Evolutionary conservation across 2,113 vertebrate genomes (phyloP), one percentile per base, ranked within the genome.

Genomic region (Phalacrocorax aristotelis): DNA sequence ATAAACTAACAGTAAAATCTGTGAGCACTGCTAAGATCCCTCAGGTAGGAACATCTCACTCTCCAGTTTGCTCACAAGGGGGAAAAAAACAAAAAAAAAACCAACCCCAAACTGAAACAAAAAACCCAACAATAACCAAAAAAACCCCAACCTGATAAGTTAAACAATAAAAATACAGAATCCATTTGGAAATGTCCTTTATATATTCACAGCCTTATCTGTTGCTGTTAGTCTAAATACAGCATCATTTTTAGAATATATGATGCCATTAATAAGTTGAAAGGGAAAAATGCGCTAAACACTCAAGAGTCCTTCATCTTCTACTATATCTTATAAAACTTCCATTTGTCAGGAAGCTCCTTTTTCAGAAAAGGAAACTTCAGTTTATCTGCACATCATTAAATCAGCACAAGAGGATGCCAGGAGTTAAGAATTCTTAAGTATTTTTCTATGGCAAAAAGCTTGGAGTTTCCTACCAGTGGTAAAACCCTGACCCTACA

Each of bases 241-340:
- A 98, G 97, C 96, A 98, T 97, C 97, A 97, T 94, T 97, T 92
- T 96, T 87, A 83, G 89, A 96, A 96, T 97, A 97, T 95, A 95
- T 83, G 91, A 92, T 95, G 91, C 85, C 66, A 90, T 96, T 97
- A 97, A 66, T 91, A 97, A 95, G 55, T 89, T 54, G 58, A 83
- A 95, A 95, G 25, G 46, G 34, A 13, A 61, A 64, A 87, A 77
- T 25, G 51, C 71, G 91, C 88, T 91, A 48, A 91, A 79, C 22
- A 32, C 89, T 95, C 27, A 82, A 49, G 36, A 93, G 72, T 92
- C 92, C 92, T 97, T 97, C 92, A 97, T 95, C 46, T 83, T 93
- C 30, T 82, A 54, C 49, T 85, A 3, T 58, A 68, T 77, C 32
- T n/a, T 87, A 49, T 46, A 85, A 74, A 96, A 72, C 49, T 90